phyloP scores from a whole-genome alignment of 1,140 invertebrate genomes.

The Scylla paramamosain region DNA sequence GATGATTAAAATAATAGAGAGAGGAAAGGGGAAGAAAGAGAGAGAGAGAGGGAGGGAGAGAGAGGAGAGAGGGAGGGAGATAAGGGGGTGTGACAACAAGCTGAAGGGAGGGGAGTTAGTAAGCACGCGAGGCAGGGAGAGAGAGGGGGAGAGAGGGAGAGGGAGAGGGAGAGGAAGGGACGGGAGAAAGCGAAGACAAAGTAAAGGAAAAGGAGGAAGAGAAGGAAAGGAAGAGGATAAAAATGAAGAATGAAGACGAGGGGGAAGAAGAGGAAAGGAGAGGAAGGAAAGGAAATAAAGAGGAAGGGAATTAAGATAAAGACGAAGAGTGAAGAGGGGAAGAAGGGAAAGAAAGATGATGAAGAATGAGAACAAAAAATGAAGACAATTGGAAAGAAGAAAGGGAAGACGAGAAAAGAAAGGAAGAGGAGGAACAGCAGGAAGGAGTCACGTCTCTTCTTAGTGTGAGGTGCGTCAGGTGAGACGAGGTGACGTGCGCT shows the following conservation, averaged over 20 bases:
- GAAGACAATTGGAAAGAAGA: background rate
- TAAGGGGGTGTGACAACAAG: background rate
- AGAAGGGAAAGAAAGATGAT: background rate
- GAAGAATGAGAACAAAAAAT: background rate
- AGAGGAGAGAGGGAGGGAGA: background rate
- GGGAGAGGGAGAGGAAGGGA: background rate
- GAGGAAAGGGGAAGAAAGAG: background rate
- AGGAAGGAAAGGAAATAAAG: background rate
- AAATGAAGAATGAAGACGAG: too few species aligned
- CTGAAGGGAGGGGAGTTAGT: slow-evolving; percentile 2
- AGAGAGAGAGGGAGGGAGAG: background rate
- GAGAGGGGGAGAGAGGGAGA: background rate
- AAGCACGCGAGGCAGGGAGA: background rate
- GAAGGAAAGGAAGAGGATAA: background rate
- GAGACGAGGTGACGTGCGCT: too few species aligned
- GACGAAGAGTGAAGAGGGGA: background rate
- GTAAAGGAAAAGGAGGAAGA: background rate
- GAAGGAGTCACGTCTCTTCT: too few species aligned
- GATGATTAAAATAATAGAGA: slow-evolving; percentile 13
- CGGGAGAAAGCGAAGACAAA: background rate
- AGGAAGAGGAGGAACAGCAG: background rate
- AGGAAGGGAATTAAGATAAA: background rate
- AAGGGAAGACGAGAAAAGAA: background rate
- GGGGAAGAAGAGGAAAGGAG: background rate
- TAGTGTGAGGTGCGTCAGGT: too few species aligned